phyloP scores from a whole-genome alignment of 2,113 vertebrate species.

The Gymnarchus niloticus region DNA sequence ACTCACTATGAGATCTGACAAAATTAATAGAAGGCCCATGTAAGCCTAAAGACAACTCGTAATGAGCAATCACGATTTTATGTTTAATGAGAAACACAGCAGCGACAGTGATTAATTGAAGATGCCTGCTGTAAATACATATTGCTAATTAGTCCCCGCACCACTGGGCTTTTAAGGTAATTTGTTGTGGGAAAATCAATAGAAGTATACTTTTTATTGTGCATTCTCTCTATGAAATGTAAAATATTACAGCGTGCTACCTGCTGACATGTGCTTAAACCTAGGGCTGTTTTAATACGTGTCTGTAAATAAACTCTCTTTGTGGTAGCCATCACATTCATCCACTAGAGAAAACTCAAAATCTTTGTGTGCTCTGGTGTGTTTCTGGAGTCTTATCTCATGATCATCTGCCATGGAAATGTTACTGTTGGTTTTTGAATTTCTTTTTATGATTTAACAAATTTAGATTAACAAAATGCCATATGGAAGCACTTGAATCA shows the following conservation, averaged over 20 bases:
- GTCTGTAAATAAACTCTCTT: background rate
- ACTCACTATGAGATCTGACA: background rate
- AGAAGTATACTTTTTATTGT: conserved; percentile 5
- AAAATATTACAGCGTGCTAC: background rate
- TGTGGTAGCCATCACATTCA: background rate
- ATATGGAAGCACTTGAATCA: background rate
- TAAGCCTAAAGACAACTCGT: background rate
- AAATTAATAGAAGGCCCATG: conserved; percentile 8
- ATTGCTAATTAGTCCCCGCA: background rate
- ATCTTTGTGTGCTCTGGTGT: background rate
- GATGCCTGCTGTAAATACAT: background rate
- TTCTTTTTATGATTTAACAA: too few species aligned
- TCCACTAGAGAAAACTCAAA: background rate
- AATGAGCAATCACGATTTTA: background rate
- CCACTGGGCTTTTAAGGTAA: conserved; percentile 6
- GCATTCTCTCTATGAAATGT: background rate
- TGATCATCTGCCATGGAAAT: background rate
- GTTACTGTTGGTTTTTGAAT: too few species aligned
- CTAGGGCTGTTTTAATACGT: background rate
- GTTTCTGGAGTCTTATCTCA: background rate
- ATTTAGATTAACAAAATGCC: background rate
- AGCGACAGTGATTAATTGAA: conserved; percentile 1
- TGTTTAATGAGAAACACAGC: conserved; percentile 13
- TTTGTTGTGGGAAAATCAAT: conserved; percentile 6
- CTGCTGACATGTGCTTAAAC: background rate